phyloP scores from a whole-genome alignment of 2,113 vertebrate species.

The Sylvicapra grimmia region DNA sequence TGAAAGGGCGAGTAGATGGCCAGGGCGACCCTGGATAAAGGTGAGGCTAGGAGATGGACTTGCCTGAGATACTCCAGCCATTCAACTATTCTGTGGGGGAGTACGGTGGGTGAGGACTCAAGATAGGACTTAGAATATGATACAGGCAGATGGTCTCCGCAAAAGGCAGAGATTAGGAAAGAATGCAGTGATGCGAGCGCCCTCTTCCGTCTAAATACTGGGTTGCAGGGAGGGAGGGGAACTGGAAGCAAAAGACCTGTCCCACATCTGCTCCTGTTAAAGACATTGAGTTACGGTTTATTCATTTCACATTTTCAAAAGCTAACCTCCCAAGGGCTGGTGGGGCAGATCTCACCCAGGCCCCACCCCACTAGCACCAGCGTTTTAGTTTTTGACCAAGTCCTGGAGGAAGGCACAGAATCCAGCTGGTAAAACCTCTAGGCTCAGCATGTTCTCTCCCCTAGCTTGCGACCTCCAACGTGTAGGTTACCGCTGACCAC shows the following conservation, averaged over 20 bases:
- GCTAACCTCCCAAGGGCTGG: not conserved
- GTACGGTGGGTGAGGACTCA: not conserved
- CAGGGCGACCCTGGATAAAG: not conserved
- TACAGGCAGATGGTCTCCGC: not conserved
- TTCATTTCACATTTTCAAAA: constrained; percentile 31
- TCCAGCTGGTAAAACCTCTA: not conserved
- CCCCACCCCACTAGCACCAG: not conserved
- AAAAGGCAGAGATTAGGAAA: not conserved
- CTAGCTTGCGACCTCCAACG: not conserved
- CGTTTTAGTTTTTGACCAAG: not conserved
- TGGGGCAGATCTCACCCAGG: not conserved
- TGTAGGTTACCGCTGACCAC: not conserved
- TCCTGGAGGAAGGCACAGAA: not conserved
- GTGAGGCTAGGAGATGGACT: not conserved
- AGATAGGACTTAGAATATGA: not conserved
- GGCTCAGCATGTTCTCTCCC: not conserved
- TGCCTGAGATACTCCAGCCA: not conserved
- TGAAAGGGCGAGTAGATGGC: not conserved
- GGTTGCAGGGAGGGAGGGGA: not conserved
- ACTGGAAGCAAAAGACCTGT: not conserved
- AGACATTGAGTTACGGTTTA: not conserved
- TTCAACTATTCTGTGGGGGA: not conserved
- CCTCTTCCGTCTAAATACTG: not conserved
- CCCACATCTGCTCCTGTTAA: not conserved
- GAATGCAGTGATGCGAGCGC: not conserved